phyloP scores from a whole-genome alignment of 2,797 vertebrate genomes.

The Acanthornis magna region DNA sequence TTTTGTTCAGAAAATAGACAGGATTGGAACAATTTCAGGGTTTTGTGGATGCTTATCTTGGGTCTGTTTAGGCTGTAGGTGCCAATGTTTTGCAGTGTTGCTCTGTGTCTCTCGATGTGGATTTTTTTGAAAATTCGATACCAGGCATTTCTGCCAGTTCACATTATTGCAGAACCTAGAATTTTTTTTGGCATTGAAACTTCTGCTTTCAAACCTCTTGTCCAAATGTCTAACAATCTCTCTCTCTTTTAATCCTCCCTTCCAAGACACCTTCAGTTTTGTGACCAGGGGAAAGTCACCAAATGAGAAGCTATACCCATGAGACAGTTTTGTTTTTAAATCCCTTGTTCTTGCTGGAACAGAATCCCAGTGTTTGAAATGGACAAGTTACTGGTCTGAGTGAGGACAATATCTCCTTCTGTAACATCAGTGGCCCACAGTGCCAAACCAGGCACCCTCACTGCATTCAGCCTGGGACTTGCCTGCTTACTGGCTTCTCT shows the following conservation, averaged over 20 bases:
- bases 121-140: neutral
- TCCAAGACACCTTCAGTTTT: neutral
- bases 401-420: neutral
- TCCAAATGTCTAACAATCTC: neutral
- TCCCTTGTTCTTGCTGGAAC: neutral
- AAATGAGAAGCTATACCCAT: neutral
- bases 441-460: neutral
- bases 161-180: neutral
- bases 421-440: neutral
- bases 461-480: neutral
- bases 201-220: neutral
- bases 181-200: neutral
- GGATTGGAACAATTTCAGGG: neutral
- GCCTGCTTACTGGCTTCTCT: rapidly evolving
- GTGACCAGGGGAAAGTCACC: neutral
- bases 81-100: neutral
- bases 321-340: neutral
- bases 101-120: rapidly evolving
- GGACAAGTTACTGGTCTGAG: neutral
- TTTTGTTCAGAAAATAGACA: neutral
- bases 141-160: neutral
- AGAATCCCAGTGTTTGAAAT: neutral
- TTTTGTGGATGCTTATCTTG: neutral
- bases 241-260: neutral
- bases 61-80: neutral